phyloP scores from a whole-genome alignment of 2,888 invertebrate species.

The Eueremaeus valkanovi region DNA sequence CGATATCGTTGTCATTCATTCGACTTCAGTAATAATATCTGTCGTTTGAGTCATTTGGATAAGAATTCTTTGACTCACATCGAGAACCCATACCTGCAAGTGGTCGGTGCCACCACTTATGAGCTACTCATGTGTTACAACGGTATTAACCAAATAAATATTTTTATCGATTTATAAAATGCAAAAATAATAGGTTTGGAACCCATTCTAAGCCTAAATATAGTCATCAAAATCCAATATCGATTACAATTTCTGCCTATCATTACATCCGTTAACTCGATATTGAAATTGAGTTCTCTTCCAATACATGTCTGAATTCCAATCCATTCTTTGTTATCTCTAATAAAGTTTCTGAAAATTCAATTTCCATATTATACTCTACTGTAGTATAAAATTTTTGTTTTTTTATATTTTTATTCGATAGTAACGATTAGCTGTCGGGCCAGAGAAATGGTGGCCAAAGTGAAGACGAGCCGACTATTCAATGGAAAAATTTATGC shows the following conservation, averaged over 20 bases:
- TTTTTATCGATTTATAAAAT: background rate
- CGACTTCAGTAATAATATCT: slow-evolving; percentile 74
- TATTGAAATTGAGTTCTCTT: background rate
- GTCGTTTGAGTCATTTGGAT: slow-evolving; percentile 85
- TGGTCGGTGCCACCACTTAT: slow-evolving; percentile 84
- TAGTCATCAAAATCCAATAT: too few species aligned
- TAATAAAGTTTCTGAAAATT: too few species aligned
- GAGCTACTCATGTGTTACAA: slow-evolving; percentile 91
- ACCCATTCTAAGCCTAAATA: background rate
- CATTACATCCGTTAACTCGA: background rate
- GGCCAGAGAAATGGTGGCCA: slow-evolving; percentile 81
- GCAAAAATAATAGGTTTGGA: background rate
- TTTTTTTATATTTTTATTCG: background rate
- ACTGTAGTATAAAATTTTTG: too few species aligned
- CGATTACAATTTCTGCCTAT: too few species aligned
- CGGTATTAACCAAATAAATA: slow-evolving; percentile 52
- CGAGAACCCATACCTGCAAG: slow-evolving; percentile 56
- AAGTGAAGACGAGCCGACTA: slow-evolving; percentile 82
- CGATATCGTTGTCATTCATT: slow-evolving; percentile 77
- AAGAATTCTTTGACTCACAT: slow-evolving; percentile 73
- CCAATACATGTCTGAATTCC: too few species aligned
- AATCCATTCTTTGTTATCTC: too few species aligned
- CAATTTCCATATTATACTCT: too few species aligned
- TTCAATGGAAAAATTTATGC: slow-evolving; percentile 94
- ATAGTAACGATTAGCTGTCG: slow-evolving; percentile 78